Evolutionary conservation across 2,113 vertebrate species (phyloP).

Genomic region (Pangasianodon hypophthalmus): DNA sequence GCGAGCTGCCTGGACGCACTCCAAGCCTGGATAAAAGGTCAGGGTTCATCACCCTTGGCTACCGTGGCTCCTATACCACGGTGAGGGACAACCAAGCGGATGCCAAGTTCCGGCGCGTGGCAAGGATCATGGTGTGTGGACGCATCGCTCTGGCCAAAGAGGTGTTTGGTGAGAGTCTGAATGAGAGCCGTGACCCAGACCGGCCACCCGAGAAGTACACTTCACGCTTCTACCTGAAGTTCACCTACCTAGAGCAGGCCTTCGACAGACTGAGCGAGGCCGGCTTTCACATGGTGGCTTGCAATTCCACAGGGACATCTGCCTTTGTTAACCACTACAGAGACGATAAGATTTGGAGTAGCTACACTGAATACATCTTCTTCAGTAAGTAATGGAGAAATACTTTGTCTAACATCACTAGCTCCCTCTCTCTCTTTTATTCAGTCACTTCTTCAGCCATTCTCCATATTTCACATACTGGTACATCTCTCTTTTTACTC

Average conservation of each 20-base stretch:
- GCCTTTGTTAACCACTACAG: conserved; percentile 84
- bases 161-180: conserved; percentile 85
- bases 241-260: conserved; percentile 87
- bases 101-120: conserved; percentile 85
- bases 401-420: not conserved
- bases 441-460: not conserved
- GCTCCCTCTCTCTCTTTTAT: not conserved
- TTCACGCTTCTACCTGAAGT: conserved; percentile 89
- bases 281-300: conserved; percentile 83
- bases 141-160: conserved; percentile 86
- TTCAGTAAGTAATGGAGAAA: conserved; percentile 78
- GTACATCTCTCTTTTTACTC: not conserved
- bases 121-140: conserved; percentile 87
- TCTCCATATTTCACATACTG: not conserved
- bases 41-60: conserved; percentile 85
- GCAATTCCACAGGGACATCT: conserved; percentile 78
- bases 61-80: conserved; percentile 83
- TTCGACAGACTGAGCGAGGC: conserved; percentile 85
- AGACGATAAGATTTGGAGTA: conserved; percentile 89
- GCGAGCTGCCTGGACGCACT: conserved; percentile 64
- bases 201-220: conserved; percentile 87
- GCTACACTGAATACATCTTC: conserved; percentile 90
- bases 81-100: conserved; percentile 83
- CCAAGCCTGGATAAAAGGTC: conserved; percentile 76
- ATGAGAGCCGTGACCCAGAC: conserved; percentile 87